Evolutionary conservation across 1,140 invertebrate species (phyloP), one percentile per base, ranked within the genome.

Genomic region (Diabrotica undecimpunctata): DNA sequence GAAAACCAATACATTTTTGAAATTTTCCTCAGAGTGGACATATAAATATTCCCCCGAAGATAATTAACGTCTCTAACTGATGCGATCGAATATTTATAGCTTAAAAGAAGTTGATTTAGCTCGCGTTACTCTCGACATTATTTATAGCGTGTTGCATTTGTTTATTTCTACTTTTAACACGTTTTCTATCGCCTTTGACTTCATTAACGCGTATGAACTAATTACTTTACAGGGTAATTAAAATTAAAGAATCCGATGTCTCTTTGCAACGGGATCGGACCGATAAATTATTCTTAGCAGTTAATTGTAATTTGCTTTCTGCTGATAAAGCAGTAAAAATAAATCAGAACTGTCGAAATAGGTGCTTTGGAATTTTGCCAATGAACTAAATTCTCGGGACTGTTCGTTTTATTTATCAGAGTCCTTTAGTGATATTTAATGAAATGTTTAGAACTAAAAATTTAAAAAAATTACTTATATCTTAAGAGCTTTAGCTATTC

Each of bases 21-120:
- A 46, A 46, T 46, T 46, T 46, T 46, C 41, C 2, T 46, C 41
- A 2, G 8, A 25, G 41, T 8, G 41, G 41, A 46, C 41, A n/a
- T 46, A 46, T 46, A 46, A 46, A 46, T 46, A 46, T 46, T 46
- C 41, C 41, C 41, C n/a, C 41, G 41, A 46, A 46, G 41, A 46
- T 54, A 54, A 54, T 38, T 10, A 57, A 57, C 37, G 10, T 8
- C 55, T 58, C 56, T 63, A 63, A 61, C 55, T 59, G 61, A 67
- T 51, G 62, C 61, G 36, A 54, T 62, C 52, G 58, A 59, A 63
- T 64, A 62, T 63, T 57, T 57, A 57, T 57, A 37, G 12, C 35
- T 57, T 46, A 37, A 41, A 12, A 57, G 55, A 57, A 41, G 25
- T 57, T 12, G 55, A 38, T 57, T 57, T 38, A 57, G 37, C 37